These are phyloP conservation scores for Chaetura pelagica DNA, from an alignment of 2,113 vertebrate genomes.

Conservation along the genomic window DNA sequence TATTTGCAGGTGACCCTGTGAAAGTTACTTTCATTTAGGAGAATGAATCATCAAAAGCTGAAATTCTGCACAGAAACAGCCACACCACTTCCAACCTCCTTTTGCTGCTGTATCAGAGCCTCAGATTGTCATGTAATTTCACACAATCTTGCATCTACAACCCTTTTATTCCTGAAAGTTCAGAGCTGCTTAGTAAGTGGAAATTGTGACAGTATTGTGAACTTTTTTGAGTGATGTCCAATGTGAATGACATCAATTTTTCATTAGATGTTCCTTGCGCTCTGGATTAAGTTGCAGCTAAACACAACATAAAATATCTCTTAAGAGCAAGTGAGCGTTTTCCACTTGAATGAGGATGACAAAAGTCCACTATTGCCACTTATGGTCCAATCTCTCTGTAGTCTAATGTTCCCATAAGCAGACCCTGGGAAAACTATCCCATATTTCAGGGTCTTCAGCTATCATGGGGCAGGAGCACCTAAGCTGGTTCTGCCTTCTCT, in stretches of 20 bases:
- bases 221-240: neutral
- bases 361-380: neutral
- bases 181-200: neutral
- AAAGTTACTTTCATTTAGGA: neutral
- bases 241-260: neutral
- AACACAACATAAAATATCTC: neutral
- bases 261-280: neutral
- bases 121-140: neutral
- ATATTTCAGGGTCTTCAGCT: neutral
- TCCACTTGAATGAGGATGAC: neutral
- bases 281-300: neutral
- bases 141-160: fast-evolving
- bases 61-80: neutral
- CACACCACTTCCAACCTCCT: neutral
- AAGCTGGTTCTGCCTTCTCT: neutral
- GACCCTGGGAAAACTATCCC: neutral
- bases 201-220: neutral
- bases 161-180: neutral
- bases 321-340: neutral
- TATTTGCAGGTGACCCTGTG: neutral
- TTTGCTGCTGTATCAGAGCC: neutral
- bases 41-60: neutral
- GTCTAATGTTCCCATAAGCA: neutral
- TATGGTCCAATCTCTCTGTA: neutral
- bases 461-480: neutral